A percentile compares a stretch with the other conserved stretches of the same genome.
These are phyloP conservation scores for Myoxocephalus aenaeus DNA, from an alignment of 2,797 vertebrate genomes.

Conservation along the genomic window DNA sequence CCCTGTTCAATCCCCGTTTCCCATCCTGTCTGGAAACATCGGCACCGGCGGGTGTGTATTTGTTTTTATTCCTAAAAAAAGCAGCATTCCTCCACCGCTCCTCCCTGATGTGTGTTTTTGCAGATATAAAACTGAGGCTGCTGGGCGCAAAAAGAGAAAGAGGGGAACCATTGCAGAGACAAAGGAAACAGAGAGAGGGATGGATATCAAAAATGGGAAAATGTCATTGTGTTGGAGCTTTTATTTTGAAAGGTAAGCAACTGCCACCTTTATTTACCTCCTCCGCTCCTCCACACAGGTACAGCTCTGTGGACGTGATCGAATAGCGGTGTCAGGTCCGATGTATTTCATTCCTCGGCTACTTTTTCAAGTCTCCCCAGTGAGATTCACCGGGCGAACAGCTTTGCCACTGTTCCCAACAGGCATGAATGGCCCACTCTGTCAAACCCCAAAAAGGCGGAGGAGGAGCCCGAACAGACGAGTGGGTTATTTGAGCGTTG, in stretches of 20 bases:
- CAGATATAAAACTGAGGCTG: slow-evolving; percentile 30
- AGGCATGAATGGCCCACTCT: slow-evolving; percentile 76
- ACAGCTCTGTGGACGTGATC: slow-evolving; percentile 58
- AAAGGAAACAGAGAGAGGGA: slow-evolving; percentile 15
- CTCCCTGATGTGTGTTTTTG: slow-evolving; percentile 54
- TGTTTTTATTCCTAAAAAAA: slow-evolving; percentile 64
- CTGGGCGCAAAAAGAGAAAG: slow-evolving; percentile 15
- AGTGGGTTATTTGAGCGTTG: slow-evolving; percentile 56
- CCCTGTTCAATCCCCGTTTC: slow-evolving; percentile 28
- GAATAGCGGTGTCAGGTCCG: slow-evolving; percentile 51
- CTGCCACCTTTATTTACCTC: neutral
- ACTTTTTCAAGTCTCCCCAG: slow-evolving; percentile 51
- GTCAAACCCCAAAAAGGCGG: slow-evolving; percentile 51
- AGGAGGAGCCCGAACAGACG: slow-evolving; percentile 54
- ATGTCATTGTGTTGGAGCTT: neutral
- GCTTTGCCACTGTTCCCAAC: slow-evolving; percentile 77
- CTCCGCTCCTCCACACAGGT: slow-evolving; percentile 47
- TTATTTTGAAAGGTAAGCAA: slow-evolving; percentile 28
- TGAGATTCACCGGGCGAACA: slow-evolving; percentile 67
- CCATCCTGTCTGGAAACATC: slow-evolving; percentile 69
- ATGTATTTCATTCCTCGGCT: slow-evolving; percentile 56
- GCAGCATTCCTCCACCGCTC: slow-evolving; percentile 52
- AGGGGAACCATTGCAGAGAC: neutral
- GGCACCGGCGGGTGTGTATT: slow-evolving; percentile 45
- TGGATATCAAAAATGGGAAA: slow-evolving; percentile 20